Base-by-base conservation (phyloP, 1,140 invertebrate species). In the Papilio helenus region DNA sequence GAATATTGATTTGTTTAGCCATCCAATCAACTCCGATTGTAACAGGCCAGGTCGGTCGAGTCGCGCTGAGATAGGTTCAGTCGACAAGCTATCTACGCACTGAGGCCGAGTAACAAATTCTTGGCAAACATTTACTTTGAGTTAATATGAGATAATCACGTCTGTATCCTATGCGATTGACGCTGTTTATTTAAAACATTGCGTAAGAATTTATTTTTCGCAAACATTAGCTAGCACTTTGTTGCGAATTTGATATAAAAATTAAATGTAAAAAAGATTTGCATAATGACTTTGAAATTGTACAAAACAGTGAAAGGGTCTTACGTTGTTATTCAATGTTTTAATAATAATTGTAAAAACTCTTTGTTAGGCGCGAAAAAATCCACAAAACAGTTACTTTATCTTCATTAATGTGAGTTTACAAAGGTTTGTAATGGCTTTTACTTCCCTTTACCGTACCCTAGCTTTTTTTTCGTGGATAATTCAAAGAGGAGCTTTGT, bases 401-500 rank as follows among this genome's bases (percentile, higher is more conserved):
- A 61, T 61, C 58, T 61, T 61, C 10, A 61, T 61, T 14, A 61
- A 26, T 61, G 23, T 61, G 23, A 61, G 23, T 26, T 61, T 61
- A 61, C 58, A 61, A 61, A 61, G 58, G 58, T 26, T 61, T 61
- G 26, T 61, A 61, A 61, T 61, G 58, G 58, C 58, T 61, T 61
- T 61, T 26, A 61, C 58, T 61, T 61, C 20, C 58, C 58, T 55
- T 20, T 2, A 20, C 51, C 18, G 51, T 16, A 16, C 44, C 44
- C 44, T 4, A 14, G 5, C 49, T 14, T 51, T 18, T n/a, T 55
- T 20, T 20, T 51, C 55, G 23, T 58, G 2, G 8, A 61, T 61
- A 61, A 10, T 26, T 26, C 58, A 61, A 61, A 61, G 23, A 61
- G 23, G 18, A 61, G 58, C 58, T 61, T 61, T 61, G 58, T 61